Conservation (phyloP, 2,113 vertebrate species). For the Aegotheles bennettii region DNA sequence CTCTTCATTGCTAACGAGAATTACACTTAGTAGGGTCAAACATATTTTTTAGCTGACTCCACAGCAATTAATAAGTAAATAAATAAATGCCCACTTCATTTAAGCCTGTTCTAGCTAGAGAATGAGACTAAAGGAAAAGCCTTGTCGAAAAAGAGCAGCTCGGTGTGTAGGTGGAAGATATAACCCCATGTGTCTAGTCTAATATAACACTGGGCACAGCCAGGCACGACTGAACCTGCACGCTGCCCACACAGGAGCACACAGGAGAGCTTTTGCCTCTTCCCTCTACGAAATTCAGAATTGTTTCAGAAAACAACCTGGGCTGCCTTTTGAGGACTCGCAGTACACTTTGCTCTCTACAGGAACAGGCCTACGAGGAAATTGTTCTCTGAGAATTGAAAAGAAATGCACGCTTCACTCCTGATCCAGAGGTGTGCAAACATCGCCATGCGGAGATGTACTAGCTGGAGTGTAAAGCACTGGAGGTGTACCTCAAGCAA, state of each 20-base stretch:
- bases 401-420: fast-evolving
- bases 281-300: neutral
- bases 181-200: neutral
- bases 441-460: neutral
- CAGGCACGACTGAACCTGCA: neutral
- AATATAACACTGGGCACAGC: neutral
- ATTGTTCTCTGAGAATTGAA: neutral
- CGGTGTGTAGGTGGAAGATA: neutral
- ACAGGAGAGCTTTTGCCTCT: neutral
- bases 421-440: neutral
- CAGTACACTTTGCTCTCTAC: neutral
- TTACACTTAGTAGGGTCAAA: neutral
- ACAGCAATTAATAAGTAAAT: neutral
- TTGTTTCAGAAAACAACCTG: neutral
- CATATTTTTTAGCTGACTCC: neutral
- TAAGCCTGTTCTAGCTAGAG: neutral
- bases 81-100: neutral
- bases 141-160: neutral
- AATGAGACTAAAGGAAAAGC: neutral
- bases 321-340: neutral
- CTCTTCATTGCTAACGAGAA: slow-evolving; percentile 41
- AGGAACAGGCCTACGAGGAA: fast-evolving
- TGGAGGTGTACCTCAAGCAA: neutral
- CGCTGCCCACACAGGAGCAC: neutral
- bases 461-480: neutral